Base-by-base conservation (phyloP, 2,888 invertebrate genomes). In the Plagodis dolabraria region DNA sequence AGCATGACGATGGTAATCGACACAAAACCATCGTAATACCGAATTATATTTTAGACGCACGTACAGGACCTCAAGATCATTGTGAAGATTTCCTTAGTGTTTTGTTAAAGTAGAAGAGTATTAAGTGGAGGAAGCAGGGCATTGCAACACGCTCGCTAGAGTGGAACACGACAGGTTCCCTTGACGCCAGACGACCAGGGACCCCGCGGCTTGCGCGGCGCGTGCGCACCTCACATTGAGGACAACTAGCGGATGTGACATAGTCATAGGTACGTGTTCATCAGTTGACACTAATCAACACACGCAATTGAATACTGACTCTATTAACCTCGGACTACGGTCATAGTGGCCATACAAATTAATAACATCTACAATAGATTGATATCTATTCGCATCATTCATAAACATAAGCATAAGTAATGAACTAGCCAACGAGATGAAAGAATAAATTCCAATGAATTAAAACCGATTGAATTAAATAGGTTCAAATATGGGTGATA, bases 101-200 rank as follows among this genome's bases (percentile, higher is more conserved):
- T 49, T 57, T 42, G 46, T 51, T 9, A 44, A 55, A 43, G 63
- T 57, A 36, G 43, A 35, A 57, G 33, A 12, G 47, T 46, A 50
- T 57, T 53, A 44, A 55, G 58, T 47, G 22, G 53, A 57, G 64
- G 81, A 84, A 84, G 76, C 79, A 80, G 83, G 85, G 79, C 80
- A 80, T 82, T 82, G 85, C 83, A 80, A 71, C 67, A 78, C 72
- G 85, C 85, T 46, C 49, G 75, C 69, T 89, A 74, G 80, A 78
- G 86, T 86, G 90, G 83, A 86, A 88, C 90, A 74, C 73, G 83
- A 87, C 91, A 84, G 87, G 91, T 90, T 91, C 87, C 85, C 83
- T 73, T 51, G 75, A 65, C 70, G 69, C 62, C 58, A 58, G 68
- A 63, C 72, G 79, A 63, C 80, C 83, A 83, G 87, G 85, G 85